Evolutionary conservation across 1,140 invertebrate genomes (phyloP), one percentile per base, ranked within the genome.

Genomic region (Papilio aristodemus): DNA sequence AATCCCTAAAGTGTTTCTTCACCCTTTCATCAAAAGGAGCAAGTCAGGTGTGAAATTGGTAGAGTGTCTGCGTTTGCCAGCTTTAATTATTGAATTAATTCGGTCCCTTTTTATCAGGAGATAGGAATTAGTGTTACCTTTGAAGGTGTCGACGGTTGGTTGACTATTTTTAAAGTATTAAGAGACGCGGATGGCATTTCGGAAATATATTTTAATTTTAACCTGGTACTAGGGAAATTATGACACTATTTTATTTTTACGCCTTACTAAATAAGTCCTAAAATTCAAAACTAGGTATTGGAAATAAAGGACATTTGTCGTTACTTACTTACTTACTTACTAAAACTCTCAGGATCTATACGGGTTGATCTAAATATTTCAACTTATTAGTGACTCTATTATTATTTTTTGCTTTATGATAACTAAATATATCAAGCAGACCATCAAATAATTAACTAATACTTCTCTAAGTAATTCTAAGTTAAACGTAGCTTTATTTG

Each of bases 11-110:
- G 62, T 66, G 39, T 68, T 68, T 75, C 77, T 75, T 64, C 74
- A 78, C 80, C 80, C 85, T 78, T 79, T 76, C 72, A 68, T 70
- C 74, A 78, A 81, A 83, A 78, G 71, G 71, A 68, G 78, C 60
- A 79, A 85, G 74, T 83, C 85, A 89, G 85, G 86, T 89, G 86
- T 86, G 75, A 89, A 89, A 87, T 84, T 76, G 75, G 77, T 73
- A 71, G 72, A 85, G 79, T 77, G 82, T 76, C 82, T 87, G 86
- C 79, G 71, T 73, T 79, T 85, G 86, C 82, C 81, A 80, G 70
- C 58, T 80, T 62, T 85, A 84, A 86, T 88, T 88, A 85, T 73
- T 66, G 78, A 79, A 85, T 83, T 87, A 86, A 84, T 81, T 77
- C 64, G 69, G 72, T 57, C 74, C 78, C 75, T 83, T 77, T 75